Evolutionary conservation across 1,140 invertebrate genomes (phyloP).

Genomic region (Diuraphis noxia): DNA sequence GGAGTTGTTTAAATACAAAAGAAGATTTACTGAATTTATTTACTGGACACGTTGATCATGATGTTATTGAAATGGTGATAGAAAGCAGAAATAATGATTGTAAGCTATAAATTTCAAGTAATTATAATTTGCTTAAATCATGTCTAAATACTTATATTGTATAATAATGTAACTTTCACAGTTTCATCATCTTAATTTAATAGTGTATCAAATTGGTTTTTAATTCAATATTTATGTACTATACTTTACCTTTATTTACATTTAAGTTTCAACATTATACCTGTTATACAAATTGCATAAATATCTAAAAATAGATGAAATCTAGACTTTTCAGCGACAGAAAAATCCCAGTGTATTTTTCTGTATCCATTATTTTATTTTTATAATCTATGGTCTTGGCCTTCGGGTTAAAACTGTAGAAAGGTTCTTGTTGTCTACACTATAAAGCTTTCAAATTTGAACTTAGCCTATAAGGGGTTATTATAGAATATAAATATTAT

Average conservation of each 20-base stretch:
- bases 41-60: constrained; percentile 16
- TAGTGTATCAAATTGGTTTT: not conserved
- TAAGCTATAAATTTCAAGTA: constrained; percentile 25
- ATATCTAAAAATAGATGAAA: not conserved
- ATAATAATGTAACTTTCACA: not conserved
- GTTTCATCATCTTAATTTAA: not conserved
- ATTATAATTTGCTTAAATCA: not conserved
- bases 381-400: no score
- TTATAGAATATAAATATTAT: not conserved
- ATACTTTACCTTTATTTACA: not conserved
- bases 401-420: no score
- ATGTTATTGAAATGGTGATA: constrained; percentile 47
- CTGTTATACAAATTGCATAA: not conserved
- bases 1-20: constrained; percentile 1
- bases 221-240: not conserved
- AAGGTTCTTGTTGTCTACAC: no score
- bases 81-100: constrained; percentile 47
- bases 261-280: not conserved
- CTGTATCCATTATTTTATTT: no score
- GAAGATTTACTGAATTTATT: constrained; percentile 43
- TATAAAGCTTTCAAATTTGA: no score
- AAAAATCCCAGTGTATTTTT: not conserved
- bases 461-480: no score
- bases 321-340: not conserved
- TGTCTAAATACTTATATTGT: not conserved